phyloP scores from a whole-genome alignment of 2,113 vertebrate genomes.

The Grallaria varia region DNA sequence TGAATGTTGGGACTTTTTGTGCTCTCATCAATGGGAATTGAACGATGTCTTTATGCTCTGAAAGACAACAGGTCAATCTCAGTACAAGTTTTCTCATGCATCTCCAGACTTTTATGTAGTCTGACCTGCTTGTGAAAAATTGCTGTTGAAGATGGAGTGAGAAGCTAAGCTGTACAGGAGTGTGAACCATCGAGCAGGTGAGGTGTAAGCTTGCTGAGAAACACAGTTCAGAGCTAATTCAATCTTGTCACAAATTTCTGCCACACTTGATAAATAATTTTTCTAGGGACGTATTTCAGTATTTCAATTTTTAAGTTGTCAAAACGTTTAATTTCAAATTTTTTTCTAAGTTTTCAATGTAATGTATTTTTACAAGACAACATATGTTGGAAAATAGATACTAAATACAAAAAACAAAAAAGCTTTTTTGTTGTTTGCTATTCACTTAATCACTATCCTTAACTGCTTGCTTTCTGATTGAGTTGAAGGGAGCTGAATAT shows the following conservation, averaged over 20 bases:
- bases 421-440: not conserved
- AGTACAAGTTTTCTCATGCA: not conserved
- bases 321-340: not conserved
- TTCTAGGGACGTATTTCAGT: not conserved
- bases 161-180: not conserved
- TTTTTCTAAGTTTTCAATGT: not conserved
- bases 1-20: not conserved
- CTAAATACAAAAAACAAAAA: not conserved
- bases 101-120: not conserved
- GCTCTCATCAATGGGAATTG: not conserved
- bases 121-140: not conserved
- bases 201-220: slow-evolving; percentile 1
- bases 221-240: not conserved
- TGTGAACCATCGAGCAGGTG: not conserved
- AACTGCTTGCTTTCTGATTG: not conserved
- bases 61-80: not conserved
- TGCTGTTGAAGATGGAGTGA: not conserved
- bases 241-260: not conserved
- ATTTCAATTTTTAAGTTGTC: not conserved
- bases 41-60: not conserved
- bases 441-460: not conserved
- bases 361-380: not conserved
- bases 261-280: not conserved
- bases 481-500: not conserved
- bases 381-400: not conserved